phyloP scores from a whole-genome alignment of 2,113 vertebrate species.

The Rhegmatorhina hoffmannsi region DNA sequence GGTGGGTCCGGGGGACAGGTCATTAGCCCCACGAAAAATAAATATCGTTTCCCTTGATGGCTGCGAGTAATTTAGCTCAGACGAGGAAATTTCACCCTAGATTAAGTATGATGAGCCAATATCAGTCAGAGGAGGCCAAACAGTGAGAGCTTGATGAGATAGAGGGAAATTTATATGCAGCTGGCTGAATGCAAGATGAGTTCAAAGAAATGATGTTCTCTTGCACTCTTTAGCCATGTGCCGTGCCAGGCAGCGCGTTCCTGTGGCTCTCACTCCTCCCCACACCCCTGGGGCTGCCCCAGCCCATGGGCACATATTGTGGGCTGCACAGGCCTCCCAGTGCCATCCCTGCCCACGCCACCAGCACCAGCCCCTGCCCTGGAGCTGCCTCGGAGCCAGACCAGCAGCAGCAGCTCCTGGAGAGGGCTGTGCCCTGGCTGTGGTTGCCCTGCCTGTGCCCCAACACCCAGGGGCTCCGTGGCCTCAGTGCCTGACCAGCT shows the following conservation, averaged over 20 bases:
- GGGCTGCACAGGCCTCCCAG: accelerated
- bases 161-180: slow-evolving; percentile 89
- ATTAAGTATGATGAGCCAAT: slow-evolving; percentile 99
- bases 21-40: slow-evolving; percentile 99
- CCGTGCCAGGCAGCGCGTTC: neutral
- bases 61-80: slow-evolving; percentile 99
- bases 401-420: neutral
- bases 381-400: neutral
- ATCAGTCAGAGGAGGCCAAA: slow-evolving; percentile 94
- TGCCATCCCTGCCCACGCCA: neutral
- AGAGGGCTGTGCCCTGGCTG: slow-evolving; percentile 1
- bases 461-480: neutral
- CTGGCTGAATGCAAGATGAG: slow-evolving; percentile 88
- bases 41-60: slow-evolving; percentile 99
- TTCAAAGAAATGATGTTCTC: slow-evolving; percentile 82
- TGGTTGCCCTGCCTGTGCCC: neutral
- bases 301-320: accelerated
- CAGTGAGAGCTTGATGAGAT: slow-evolving; percentile 89
- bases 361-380: neutral
- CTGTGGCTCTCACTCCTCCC: neutral
- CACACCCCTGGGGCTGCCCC: neutral
- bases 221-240: slow-evolving; percentile 44
- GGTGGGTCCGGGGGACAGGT: slow-evolving; percentile 98
- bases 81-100: slow-evolving; percentile 99
- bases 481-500: neutral